Evolutionary conservation across 2,113 vertebrate species (phyloP).

Genomic region (Papio anubis): DNA sequence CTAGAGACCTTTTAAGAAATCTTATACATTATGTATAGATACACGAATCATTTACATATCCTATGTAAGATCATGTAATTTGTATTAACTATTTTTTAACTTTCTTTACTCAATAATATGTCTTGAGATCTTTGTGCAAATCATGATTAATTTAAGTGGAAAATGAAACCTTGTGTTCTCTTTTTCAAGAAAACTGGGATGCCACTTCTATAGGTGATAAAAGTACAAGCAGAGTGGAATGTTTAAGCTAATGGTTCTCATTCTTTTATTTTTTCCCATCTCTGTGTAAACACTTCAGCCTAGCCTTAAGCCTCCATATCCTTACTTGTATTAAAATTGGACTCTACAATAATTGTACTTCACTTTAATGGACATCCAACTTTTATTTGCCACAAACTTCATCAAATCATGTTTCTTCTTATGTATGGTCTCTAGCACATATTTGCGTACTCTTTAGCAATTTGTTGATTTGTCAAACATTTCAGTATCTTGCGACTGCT

Average conservation of each 20-base stretch:
- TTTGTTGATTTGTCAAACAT: neutral
- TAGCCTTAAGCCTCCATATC: neutral
- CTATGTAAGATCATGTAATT: neutral
- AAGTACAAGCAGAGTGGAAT: neutral
- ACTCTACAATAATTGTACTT: neutral
- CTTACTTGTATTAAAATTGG: neutral
- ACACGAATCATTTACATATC: neutral
- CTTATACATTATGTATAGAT: neutral
- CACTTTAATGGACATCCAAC: neutral
- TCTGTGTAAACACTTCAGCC: neutral
- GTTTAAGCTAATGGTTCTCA: neutral
- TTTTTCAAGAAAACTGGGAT: neutral
- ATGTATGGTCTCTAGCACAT: neutral
- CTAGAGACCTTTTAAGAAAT: neutral
- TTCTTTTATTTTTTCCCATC: neutral
- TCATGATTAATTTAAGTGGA: neutral
- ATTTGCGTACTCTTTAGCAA: neutral
- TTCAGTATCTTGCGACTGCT: neutral
- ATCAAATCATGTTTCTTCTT: neutral
- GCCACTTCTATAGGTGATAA: neutral
- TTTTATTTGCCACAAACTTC: slow-evolving; percentile 1
- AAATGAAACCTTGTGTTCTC: neutral
- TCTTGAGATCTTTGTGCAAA: neutral
- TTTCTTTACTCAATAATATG: neutral
- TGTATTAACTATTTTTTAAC: neutral